A percentile compares a stretch with the other conserved stretches of the same genome.
Evolutionary conservation across 2,113 vertebrate species (phyloP).

Genomic region (Phodopus roborovskii): DNA sequence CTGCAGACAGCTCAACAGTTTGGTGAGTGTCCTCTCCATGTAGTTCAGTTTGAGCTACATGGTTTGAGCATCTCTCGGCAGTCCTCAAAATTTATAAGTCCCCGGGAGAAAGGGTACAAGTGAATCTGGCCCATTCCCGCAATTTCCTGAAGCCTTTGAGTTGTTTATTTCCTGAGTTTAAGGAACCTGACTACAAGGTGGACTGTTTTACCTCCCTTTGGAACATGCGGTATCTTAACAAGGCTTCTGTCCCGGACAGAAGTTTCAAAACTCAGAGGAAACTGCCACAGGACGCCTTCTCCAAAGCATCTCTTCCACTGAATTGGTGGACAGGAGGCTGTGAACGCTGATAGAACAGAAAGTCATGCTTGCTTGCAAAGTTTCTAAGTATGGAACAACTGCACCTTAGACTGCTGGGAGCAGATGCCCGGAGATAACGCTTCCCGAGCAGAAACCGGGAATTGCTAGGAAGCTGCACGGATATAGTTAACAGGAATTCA

Average conservation of each 20-base stretch:
- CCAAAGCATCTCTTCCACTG: background rate
- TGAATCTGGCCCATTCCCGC: background rate
- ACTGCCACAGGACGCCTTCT: background rate
- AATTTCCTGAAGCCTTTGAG: background rate
- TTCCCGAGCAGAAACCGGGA: background rate
- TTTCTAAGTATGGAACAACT: background rate
- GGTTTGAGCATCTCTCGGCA: background rate
- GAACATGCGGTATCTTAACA: background rate
- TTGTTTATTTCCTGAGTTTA: background rate
- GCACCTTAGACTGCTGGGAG: background rate
- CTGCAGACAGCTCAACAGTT: background rate
- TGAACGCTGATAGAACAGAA: background rate
- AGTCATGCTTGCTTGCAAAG: background rate
- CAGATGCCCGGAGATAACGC: fast-evolving
- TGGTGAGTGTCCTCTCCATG: background rate
- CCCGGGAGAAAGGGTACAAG: background rate
- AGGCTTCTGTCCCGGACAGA: background rate
- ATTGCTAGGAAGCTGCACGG: background rate
- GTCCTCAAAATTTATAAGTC: background rate
- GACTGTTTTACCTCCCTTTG: background rate
- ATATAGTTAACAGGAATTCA: conserved; percentile 67
- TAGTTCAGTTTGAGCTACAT: no score
- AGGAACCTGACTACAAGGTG: background rate
- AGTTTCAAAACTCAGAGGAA: background rate
- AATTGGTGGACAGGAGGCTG: background rate